Percentiles rank a stretch among this genome's conserved stretches.
Evolutionary conservation across 2,113 vertebrate genomes (phyloP).

Genomic region (Mellivora capensis): DNA sequence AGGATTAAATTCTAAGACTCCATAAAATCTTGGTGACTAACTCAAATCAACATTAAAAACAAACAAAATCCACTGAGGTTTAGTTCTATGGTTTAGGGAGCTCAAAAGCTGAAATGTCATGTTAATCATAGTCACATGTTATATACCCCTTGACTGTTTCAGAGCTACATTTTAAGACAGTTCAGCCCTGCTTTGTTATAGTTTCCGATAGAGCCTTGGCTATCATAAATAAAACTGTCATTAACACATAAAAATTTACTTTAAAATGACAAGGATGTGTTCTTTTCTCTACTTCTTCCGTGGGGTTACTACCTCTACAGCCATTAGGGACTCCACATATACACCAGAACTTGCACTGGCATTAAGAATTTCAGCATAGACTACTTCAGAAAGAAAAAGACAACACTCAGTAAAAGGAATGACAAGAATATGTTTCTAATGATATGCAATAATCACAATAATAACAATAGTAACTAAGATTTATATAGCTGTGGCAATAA

Average conservation of each 20-base stretch:
- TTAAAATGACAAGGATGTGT: neutral
- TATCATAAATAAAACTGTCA: neutral
- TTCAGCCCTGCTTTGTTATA: neutral
- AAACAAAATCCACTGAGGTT: neutral
- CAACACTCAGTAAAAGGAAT: neutral
- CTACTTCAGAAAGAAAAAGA: neutral
- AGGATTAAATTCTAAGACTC: neutral
- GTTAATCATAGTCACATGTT: neutral
- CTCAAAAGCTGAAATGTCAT: neutral
- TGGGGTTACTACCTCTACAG: neutral
- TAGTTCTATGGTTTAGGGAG: neutral
- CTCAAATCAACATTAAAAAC: neutral
- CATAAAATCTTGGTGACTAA: neutral
- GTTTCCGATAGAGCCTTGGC: neutral
- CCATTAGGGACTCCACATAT: neutral
- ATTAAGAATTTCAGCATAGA: neutral
- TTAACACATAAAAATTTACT: no score
- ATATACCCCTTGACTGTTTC: neutral
- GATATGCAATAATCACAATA: neutral
- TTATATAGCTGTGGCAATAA: neutral
- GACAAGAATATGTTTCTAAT: neutral
- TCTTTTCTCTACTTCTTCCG: neutral
- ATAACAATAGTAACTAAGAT: neutral
- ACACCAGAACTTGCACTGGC: neutral
- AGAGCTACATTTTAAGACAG: neutral